Conservation (phyloP, 2,888 invertebrate genomes). For the Aspidiotus rigidus region DNA sequence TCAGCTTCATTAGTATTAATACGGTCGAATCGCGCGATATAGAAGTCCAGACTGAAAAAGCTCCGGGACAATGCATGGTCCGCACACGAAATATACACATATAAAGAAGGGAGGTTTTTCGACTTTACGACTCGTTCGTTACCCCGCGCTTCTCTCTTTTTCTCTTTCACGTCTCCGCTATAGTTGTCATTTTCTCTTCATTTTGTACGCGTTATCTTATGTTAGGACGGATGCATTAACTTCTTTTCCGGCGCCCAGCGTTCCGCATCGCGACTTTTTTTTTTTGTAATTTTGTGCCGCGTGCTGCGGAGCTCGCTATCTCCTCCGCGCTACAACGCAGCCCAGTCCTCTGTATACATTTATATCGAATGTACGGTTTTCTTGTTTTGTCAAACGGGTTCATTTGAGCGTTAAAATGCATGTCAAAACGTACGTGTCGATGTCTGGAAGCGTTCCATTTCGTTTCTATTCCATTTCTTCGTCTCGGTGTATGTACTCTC, state of each 20-base stretch:
- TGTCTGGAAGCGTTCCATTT: not conserved
- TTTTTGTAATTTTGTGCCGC: slow-evolving; percentile 19
- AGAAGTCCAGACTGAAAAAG: no score
- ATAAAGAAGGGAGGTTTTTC: no score
- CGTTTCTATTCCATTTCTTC: not conserved
- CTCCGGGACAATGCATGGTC: no score
- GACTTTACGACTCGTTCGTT: no score
- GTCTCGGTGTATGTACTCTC: not conserved
- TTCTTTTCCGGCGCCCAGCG: slow-evolving; percentile 32
- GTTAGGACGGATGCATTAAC: slow-evolving; percentile 32
- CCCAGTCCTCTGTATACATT: not conserved
- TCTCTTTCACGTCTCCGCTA: slow-evolving; percentile 9
- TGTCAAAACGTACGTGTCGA: slow-evolving; percentile 12
- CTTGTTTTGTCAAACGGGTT: slow-evolving; percentile 19
- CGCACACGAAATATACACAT: no score
- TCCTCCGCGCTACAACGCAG: not conserved
- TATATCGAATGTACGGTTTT: not conserved
- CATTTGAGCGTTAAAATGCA: slow-evolving; percentile 33
- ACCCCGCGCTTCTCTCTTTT: not conserved
- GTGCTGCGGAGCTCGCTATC: not conserved
- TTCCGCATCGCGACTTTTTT: slow-evolving; percentile 33
- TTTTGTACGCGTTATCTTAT: slow-evolving; percentile 1
- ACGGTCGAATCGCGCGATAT: no score
- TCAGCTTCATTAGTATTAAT: no score
- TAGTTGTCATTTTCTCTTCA: not conserved